Conservation (phyloP, 92 coral and sea anemone species). For the Epizoanthus illoricatus region DNA sequence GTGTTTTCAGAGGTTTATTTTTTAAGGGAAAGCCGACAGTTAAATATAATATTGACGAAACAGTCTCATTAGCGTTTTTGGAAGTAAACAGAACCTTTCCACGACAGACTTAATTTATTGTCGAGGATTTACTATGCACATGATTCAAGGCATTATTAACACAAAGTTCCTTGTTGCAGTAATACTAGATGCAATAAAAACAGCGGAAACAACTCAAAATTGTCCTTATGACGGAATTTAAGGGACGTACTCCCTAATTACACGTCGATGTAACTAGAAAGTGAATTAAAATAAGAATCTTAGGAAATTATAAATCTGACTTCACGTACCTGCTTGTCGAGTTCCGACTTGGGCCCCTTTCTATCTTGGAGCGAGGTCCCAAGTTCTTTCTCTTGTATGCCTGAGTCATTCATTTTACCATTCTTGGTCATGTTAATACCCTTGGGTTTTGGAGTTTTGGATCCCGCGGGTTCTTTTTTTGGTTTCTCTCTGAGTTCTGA, state of each 20-base stretch:
- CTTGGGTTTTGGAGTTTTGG: constrained; percentile 39
- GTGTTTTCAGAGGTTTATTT: background rate
- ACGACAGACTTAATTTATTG: background rate
- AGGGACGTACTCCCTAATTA: constrained; percentile 9
- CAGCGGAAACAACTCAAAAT: constrained; percentile 13
- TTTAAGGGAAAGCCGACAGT: background rate
- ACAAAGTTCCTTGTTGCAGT: constrained; percentile 1
- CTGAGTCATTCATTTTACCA: constrained; percentile 30
- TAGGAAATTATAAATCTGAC: constrained; percentile 11
- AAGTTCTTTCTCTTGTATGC: background rate
- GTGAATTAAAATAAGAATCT: constrained; percentile 32
- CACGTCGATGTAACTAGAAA: constrained; percentile 15
- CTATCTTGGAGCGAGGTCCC: constrained; percentile 64
- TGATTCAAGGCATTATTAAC: background rate
- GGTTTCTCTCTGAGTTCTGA: constrained; percentile 49
- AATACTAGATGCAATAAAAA: constrained; percentile 14
- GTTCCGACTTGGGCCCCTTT: constrained; percentile 82
- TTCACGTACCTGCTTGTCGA: constrained; percentile 85
- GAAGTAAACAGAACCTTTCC: constrained; percentile 25
- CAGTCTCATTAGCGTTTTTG: constrained; percentile 28
- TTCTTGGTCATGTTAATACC: constrained; percentile 41
- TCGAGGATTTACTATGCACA: constrained; percentile 5
- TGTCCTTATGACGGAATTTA: constrained; percentile 29
- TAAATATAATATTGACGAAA: constrained; percentile 9
- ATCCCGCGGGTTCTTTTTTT: constrained; percentile 19